Conservation (phyloP, 2,113 vertebrate species). For the Mellivora capensis region DNA sequence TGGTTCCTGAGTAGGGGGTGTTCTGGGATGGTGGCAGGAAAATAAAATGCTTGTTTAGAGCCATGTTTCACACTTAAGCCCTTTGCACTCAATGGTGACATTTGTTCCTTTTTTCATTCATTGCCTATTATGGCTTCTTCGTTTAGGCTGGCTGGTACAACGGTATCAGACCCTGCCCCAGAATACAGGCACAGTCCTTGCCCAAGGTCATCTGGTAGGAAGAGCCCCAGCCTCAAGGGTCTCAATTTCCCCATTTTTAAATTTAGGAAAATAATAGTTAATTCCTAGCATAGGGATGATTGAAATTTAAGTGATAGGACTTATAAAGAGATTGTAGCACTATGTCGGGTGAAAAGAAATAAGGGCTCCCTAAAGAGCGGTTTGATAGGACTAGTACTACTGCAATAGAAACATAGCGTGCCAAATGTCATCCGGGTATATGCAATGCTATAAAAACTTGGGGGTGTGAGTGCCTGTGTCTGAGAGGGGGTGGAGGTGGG, state of each 20-base stretch:
- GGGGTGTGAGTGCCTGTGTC: background rate
- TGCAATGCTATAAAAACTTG: background rate
- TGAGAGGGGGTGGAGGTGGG: background rate
- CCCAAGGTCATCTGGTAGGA: background rate
- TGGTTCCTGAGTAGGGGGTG: background rate
- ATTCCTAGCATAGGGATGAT: background rate
- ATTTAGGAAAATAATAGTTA: background rate
- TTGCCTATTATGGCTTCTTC: background rate
- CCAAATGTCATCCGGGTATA: background rate
- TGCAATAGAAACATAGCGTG: background rate
- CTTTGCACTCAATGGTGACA: background rate
- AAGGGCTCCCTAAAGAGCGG: background rate
- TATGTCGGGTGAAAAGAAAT: background rate
- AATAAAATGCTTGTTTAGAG: background rate
- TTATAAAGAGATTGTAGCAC: slow-evolving; percentile 3
- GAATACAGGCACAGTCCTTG: background rate
- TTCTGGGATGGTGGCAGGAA: background rate
- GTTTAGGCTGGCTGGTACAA: background rate
- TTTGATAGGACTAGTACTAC: background rate
- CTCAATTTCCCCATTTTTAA: slow-evolving; percentile 9
- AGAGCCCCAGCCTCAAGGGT: background rate
- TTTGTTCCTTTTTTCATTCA: background rate
- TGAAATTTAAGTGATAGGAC: background rate
- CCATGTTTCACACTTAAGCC: background rate
- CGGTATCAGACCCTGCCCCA: background rate